Base-by-base conservation (phyloP, 30 jellyfish, hydroid and myxozoan species). In the Morbakka virulenta region DNA sequence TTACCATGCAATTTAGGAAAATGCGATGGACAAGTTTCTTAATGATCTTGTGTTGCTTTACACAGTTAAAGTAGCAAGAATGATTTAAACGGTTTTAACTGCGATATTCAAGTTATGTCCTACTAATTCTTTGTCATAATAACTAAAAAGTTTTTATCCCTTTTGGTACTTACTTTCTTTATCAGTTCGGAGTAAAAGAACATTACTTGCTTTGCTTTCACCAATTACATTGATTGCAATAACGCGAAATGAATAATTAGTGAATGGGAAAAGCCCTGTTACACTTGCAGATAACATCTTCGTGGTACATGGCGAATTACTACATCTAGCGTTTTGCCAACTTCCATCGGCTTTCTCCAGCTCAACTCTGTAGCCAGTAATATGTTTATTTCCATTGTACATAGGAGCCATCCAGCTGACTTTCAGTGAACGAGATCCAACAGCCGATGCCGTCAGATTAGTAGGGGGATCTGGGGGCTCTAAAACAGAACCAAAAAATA, bases 131-230 rank as follows among this genome's bases (percentile, higher is more conserved):
- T n/a, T n/a, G n/a, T n/a, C n/a, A n/a, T n/a, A n/a, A n/a, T n/a
- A n/a, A n/a, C n/a, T n/a, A n/a, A n/a, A n/a, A n/a, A n/a, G n/a
- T n/a, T n/a, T n/a, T n/a, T n/a, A n/a, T n/a, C n/a, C n/a, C n/a
- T n/a, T n/a, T n/a, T n/a, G n/a, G n/a, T 21, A 22, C 32, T 27
- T 73, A 73, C 85, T 74, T 63, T 57, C 79, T 6, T 71, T 25
- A 12, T 62, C 41, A 3, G 87, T 76, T 34, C 30, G 35, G 12
- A 25, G n/a, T n/a, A n/a, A n/a, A 27, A 1, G 9, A 23, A 76
- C 0, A 2, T 21, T 30, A 0, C 35, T 31, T 9, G 29, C 17
- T 9, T 2, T 13, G 50, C 87, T 62, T 0, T 3, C 3, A 11
- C 87, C 87, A 47, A 50, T 26, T 33, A 4, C 21, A 28, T 76